phyloP scores from a whole-genome alignment of 2,888 invertebrate species.

The Crioceris asparagi region DNA sequence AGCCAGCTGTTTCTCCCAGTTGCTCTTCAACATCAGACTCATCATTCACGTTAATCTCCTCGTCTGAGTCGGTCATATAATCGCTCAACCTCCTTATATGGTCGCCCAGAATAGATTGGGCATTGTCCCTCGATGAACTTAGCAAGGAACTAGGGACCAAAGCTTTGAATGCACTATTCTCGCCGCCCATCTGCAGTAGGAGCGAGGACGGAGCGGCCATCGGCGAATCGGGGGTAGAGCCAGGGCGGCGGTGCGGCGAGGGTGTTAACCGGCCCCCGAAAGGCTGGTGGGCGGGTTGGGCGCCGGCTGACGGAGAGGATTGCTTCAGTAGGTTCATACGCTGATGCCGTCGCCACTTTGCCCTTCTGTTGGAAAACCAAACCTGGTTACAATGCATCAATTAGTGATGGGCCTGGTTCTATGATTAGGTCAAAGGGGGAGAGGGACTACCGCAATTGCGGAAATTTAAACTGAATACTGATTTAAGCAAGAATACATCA shows the following conservation, averaged over 20 bases:
- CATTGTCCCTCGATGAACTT: not conserved
- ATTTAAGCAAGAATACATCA: no score
- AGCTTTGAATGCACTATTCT: constrained; percentile 79
- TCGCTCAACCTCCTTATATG: constrained; percentile 38
- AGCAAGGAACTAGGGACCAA: constrained; percentile 41
- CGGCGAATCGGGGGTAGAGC: constrained; percentile 46
- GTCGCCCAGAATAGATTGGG: no score
- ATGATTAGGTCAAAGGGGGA: no score
- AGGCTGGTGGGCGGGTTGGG: constrained; percentile 27
- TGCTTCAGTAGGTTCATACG: constrained; percentile 88
- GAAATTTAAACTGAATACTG: no score
- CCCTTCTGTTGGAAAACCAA: constrained; percentile 99
- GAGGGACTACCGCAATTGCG: no score
- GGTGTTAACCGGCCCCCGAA: constrained; percentile 38
- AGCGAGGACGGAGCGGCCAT: constrained; percentile 37
- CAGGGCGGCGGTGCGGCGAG: constrained; percentile 54
- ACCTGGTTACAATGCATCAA: constrained; percentile 75
- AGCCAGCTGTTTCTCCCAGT: constrained; percentile 38
- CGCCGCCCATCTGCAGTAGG: constrained; percentile 65
- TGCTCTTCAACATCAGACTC: constrained; percentile 53
- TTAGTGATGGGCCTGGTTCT: no score
- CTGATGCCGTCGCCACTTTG: constrained; percentile 95
- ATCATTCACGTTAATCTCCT: constrained; percentile 80
- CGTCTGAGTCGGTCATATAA: constrained; percentile 54
- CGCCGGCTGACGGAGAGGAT: constrained; percentile 40